phyloP scores from a whole-genome alignment of 2,113 vertebrate species.

The Sula dactylatra region DNA sequence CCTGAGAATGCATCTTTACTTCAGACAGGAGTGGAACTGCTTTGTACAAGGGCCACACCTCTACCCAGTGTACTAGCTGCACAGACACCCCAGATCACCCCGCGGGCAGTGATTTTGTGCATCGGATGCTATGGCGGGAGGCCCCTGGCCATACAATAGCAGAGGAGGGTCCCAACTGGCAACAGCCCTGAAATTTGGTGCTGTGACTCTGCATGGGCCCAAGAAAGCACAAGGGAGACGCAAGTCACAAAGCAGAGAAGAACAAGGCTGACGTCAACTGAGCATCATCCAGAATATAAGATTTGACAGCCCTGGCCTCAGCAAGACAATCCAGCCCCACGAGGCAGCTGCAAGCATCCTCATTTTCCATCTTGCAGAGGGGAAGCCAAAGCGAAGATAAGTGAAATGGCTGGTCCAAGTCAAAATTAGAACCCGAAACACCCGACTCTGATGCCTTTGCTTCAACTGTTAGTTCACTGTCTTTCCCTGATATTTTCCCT shows the following conservation, averaged over 20 bases:
- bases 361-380: not conserved
- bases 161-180: not conserved
- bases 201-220: not conserved
- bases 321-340: not conserved
- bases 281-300: not conserved
- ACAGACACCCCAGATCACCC: not conserved
- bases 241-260: not conserved
- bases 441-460: conserved; percentile 17
- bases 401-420: not conserved
- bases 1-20: not conserved
- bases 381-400: not conserved
- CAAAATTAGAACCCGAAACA: conserved; percentile 41
- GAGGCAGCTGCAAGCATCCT: not conserved
- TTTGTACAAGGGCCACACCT: not conserved
- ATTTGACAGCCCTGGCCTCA: not conserved
- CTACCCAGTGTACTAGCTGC: accelerated
- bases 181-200: not conserved
- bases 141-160: not conserved
- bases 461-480: not conserved
- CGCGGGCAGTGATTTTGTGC: not conserved
- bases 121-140: not conserved
- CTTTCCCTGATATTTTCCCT: not conserved
- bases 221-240: not conserved
- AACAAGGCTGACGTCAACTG: not conserved
- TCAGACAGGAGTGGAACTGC: not conserved